These are phyloP conservation scores for Varanus komodoensis DNA, from an alignment of 2,113 vertebrate genomes.

Conservation along the genomic window DNA sequence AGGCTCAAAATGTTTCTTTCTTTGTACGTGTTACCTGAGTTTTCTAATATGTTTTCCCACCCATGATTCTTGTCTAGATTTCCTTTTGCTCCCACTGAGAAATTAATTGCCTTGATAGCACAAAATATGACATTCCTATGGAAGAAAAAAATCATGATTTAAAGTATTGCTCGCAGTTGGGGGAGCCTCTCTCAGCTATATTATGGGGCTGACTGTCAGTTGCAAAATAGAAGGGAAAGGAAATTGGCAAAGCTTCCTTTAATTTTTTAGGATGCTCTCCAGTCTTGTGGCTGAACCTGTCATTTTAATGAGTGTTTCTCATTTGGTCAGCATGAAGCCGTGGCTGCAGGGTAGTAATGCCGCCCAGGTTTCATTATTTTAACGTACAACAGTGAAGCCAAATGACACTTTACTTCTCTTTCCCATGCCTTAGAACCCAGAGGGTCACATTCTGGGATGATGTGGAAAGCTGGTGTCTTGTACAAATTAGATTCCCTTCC, in stretches of 20 bases:
- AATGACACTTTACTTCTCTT: constrained; percentile 27
- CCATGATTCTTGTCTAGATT: constrained; percentile 62
- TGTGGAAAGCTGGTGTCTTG: neutral
- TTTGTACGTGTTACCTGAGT: constrained; percentile 51
- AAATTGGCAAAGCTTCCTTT: constrained; percentile 32
- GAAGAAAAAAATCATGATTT: constrained; percentile 9
- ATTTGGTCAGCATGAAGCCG: constrained; percentile 24
- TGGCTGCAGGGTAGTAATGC: constrained; percentile 2
- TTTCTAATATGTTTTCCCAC: constrained; percentile 29
- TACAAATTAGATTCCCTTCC: constrained; percentile 44
- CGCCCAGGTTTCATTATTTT: constrained; percentile 11
- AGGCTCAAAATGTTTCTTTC: constrained; percentile 45
- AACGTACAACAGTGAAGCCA: constrained; percentile 19
- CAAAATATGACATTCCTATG: constrained; percentile 24
- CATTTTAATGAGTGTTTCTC: constrained; percentile 42
- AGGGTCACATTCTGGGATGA: constrained; percentile 15
- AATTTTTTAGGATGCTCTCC: constrained; percentile 48
- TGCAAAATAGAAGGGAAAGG: constrained; percentile 23
- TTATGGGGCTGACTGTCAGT: constrained; percentile 1
- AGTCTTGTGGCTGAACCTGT: constrained; percentile 27
- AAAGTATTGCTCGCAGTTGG: constrained; percentile 17
- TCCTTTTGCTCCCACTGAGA: constrained; percentile 37
- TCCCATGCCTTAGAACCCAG: neutral
- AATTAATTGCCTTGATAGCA: constrained; percentile 28
- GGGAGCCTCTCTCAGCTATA: constrained; percentile 29